phyloP scores from a whole-genome alignment of 2,113 vertebrate species.

The Mugil cephalus region DNA sequence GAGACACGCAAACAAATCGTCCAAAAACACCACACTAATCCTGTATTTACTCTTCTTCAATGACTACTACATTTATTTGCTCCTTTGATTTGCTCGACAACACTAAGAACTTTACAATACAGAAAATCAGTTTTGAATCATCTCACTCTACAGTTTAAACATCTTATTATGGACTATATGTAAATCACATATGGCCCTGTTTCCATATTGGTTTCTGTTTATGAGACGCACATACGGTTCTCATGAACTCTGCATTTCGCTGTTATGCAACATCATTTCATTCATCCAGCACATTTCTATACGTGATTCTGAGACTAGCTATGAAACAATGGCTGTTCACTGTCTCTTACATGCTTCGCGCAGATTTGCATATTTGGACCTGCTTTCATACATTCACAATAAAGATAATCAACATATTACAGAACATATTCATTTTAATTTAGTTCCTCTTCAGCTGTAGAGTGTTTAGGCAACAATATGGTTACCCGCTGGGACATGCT shows the following conservation, averaged over 20 bases:
- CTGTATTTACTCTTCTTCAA: constrained; percentile 34
- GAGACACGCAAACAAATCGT: constrained; percentile 1
- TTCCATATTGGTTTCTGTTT: constrained; percentile 37
- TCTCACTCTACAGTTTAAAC: no score
- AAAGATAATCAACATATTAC: no score
- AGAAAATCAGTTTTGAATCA: background rate
- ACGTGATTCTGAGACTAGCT: background rate
- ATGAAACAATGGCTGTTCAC: no score
- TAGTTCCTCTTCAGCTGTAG: no score
- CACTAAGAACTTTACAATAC: background rate
- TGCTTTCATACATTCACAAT: no score
- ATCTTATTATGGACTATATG: background rate
- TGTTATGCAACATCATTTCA: background rate
- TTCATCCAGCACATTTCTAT: background rate
- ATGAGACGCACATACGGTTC: constrained; percentile 54
- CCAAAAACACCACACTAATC: constrained; percentile 3
- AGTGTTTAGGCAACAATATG: no score
- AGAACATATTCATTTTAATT: no score
- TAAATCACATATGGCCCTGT: constrained; percentile 33
- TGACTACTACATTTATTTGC: constrained; percentile 21
- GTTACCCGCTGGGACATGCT: no score
- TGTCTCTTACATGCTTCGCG: no score
- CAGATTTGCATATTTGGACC: no score
- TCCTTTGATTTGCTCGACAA: constrained; percentile 7
- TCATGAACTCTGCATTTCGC: constrained; percentile 12